Evolutionary conservation across 2,888 invertebrate species (phyloP).

Genomic region (Ommatoiulus sabulosus): DNA sequence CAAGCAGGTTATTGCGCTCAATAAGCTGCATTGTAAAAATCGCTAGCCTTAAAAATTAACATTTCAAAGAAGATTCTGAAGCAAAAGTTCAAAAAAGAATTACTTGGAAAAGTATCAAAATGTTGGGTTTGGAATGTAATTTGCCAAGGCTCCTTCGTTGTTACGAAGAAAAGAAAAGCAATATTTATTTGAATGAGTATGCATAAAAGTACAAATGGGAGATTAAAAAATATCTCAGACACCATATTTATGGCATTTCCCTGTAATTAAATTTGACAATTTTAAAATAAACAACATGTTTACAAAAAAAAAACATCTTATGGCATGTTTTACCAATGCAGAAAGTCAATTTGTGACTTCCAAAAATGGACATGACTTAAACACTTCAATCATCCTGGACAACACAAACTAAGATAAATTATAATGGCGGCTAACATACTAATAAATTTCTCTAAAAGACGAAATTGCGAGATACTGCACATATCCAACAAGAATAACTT

Average conservation of each 20-base stretch:
- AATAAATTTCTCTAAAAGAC: too few species aligned
- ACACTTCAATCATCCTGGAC: too few species aligned
- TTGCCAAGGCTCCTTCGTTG: neutral
- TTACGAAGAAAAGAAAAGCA: neutral
- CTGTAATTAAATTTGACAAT: constrained; percentile 34
- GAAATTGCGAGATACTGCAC: too few species aligned
- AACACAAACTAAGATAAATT: neutral
- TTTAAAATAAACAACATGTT: constrained; percentile 27
- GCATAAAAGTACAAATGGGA: constrained; percentile 4
- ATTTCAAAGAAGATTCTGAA: too few species aligned
- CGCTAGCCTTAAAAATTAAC: neutral
- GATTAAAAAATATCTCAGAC: constrained; percentile 3
- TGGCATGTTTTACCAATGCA: neutral
- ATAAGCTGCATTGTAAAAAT: too few species aligned
- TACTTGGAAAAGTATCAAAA: neutral
- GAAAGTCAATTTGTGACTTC: neutral
- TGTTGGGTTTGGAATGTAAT: neutral
- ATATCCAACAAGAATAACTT: too few species aligned
- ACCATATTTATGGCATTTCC: constrained; percentile 19
- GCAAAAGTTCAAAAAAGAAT: neutral
- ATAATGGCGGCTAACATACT: neutral
- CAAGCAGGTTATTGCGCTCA: neutral
- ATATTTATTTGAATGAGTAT: neutral
- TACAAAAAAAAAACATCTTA: neutral
- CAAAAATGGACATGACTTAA: neutral